These are phyloP conservation scores for Eulimnadia texana DNA, from an alignment of 1,140 invertebrate species.

Conservation along the genomic window DNA sequence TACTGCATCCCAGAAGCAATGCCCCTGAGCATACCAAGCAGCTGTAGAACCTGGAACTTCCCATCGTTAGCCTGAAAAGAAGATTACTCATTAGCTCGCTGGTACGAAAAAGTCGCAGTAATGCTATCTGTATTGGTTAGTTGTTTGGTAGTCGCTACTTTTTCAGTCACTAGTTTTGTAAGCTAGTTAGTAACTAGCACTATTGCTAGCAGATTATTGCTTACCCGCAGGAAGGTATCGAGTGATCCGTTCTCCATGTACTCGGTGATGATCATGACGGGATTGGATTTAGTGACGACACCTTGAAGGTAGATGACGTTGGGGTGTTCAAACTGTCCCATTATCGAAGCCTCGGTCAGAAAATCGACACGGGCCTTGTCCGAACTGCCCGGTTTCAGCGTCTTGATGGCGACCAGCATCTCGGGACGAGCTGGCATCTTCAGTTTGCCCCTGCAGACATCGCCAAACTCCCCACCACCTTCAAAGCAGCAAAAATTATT, in stretches of 20 bases:
- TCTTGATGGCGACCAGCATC: constrained; percentile 92
- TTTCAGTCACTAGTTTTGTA: neutral
- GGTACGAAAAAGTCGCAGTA: too few relatives aligned
- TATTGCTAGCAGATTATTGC: constrained; percentile 13
- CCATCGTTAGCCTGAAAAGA: constrained; percentile 82
- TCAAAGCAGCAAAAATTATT: constrained; percentile 9
- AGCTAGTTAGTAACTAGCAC: neutral
- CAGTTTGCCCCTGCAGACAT: constrained; percentile 86
- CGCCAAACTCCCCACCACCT: constrained; percentile 87
- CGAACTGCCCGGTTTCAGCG: constrained; percentile 82
- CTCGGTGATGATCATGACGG: constrained; percentile 99
- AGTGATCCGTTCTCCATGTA: constrained; percentile 99
- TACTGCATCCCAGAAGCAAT: constrained; percentile 87
- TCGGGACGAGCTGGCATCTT: constrained; percentile 72
- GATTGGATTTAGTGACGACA: constrained; percentile 97
- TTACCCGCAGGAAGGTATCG: constrained; percentile 84
- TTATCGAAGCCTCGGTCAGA: constrained; percentile 86
- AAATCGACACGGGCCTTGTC: constrained; percentile 94
- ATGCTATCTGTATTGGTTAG: too few relatives aligned
- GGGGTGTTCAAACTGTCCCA: constrained; percentile 96
- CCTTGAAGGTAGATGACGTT: constrained; percentile 99
- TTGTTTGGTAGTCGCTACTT: too few relatives aligned
- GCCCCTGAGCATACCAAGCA: constrained; percentile 92
- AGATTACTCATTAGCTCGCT: too few relatives aligned
- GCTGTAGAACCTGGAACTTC: constrained; percentile 90